Evolutionary conservation across 1,140 invertebrate species (phyloP), one percentile per base, ranked within the genome.

Genomic region (Chelonus insularis): DNA sequence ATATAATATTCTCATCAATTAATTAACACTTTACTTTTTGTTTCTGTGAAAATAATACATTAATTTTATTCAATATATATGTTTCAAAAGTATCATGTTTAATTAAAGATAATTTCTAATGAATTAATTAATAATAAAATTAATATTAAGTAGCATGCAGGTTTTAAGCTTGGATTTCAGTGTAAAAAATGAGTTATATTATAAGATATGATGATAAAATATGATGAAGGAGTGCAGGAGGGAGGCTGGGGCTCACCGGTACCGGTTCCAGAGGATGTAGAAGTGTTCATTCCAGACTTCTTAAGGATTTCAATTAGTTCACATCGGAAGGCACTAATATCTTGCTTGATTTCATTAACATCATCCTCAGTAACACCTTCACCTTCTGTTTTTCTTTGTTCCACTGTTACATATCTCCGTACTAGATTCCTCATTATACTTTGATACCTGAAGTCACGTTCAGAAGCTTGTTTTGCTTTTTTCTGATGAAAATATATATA

Each of bases 291-390:
- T 64, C 94, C 94, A 36, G 91, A 93, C 78, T 93, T 93, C 74
- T 93, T 92, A 12, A 99, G 84, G 66, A 99, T 96, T 83, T 98
- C 95, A 36, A 98, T 90, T 4, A 99, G 85, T 80, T 99, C 96
- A 82, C 92, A 96, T 39, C 94, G 87, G 81, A 97, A 95, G 2
- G 94, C 92, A 43, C 92, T 95, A 59, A 99, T 97, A 77, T 98
- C 96, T 82, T 98, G 96, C 80, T 99, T 99, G 62, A 99, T 97
- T 84, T 99, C 96, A 80, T 98, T 98, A 25, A 98, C 93, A 81
- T 99, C 96, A 74, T 99, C 96, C 81, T 98, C 96, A 0, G 95
- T 98, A 5, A 98, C 96, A n/a, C 95, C 95, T 79, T 96, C 92
- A 71, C 91, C 91, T 71, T 97, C 94, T 0, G 94, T 93, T 75